phyloP scores from a whole-genome alignment of 2,888 invertebrate genomes.

The Ichneumon xanthorius region DNA sequence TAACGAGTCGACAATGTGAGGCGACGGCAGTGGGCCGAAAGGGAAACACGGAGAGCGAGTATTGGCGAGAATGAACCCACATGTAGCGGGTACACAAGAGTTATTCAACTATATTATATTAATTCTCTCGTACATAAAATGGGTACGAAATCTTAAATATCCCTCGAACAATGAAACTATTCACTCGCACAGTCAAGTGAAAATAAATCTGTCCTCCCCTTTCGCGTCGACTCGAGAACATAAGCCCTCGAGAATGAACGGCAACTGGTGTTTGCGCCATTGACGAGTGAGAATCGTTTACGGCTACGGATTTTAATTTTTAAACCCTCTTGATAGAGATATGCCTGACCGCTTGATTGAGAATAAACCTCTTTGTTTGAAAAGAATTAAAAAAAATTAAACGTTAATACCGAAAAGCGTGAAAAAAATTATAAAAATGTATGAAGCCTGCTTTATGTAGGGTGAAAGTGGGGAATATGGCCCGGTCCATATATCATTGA shows the following conservation, averaged over 20 bases:
- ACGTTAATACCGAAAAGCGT: background rate
- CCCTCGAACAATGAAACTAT: constrained; percentile 19
- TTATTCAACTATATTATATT: constrained; percentile 35
- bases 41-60: background rate
- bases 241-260: background rate
- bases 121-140: constrained; percentile 62
- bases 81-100: constrained; percentile 70
- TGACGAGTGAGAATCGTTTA: background rate
- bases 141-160: background rate
- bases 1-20: constrained; percentile 63
- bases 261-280: background rate
- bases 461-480: no score
- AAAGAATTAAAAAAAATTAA: background rate
- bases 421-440: background rate
- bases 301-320: background rate
- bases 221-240: constrained; percentile 66
- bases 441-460: background rate
- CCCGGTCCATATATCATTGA: no score
- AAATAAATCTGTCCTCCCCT: constrained; percentile 72
- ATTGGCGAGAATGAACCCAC: constrained; percentile 77
- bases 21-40: background rate
- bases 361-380: constrained; percentile 55
- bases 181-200: constrained; percentile 65
- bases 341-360: background rate
- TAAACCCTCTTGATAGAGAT: background rate